A percentile compares a stretch with the other conserved stretches of the same genome.
phyloP scores from a whole-genome alignment of 2,113 vertebrate genomes.

The Spilogale gracilis region DNA sequence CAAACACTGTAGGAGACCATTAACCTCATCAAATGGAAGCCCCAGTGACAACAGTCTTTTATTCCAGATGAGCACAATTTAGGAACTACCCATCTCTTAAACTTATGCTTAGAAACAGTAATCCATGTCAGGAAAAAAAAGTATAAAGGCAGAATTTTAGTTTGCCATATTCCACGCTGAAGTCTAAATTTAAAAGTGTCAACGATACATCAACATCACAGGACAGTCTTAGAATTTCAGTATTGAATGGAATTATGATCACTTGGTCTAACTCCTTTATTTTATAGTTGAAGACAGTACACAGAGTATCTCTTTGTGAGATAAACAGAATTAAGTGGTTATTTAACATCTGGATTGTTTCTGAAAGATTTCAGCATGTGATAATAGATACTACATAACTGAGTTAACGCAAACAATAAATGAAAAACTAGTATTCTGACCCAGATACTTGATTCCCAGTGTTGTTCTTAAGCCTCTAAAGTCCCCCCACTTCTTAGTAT shows the following conservation, averaged over 20 bases:
- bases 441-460: neutral
- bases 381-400: neutral
- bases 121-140: neutral
- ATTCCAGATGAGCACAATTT: conserved; percentile 56
- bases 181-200: conserved; percentile 16
- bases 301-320: neutral
- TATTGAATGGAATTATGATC: neutral
- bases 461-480: neutral
- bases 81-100: conserved; percentile 21
- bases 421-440: neutral
- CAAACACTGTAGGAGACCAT: conserved; percentile 61
- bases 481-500: neutral
- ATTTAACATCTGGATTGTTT: conserved; percentile 4
- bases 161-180: neutral
- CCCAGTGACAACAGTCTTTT: conserved; percentile 41
- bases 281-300: neutral
- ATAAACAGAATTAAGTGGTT: conserved; percentile 32
- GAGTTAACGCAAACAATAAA: neutral
- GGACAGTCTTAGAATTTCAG: conserved; percentile 6
- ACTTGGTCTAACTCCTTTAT: neutral
- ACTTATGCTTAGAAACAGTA: conserved; percentile 22
- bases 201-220: neutral
- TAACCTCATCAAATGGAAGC: conserved; percentile 50
- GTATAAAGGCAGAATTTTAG: neutral
- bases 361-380: neutral